Evolutionary conservation across 2,113 vertebrate genomes (phyloP).

Genomic region (Cochlearius cochlearius): DNA sequence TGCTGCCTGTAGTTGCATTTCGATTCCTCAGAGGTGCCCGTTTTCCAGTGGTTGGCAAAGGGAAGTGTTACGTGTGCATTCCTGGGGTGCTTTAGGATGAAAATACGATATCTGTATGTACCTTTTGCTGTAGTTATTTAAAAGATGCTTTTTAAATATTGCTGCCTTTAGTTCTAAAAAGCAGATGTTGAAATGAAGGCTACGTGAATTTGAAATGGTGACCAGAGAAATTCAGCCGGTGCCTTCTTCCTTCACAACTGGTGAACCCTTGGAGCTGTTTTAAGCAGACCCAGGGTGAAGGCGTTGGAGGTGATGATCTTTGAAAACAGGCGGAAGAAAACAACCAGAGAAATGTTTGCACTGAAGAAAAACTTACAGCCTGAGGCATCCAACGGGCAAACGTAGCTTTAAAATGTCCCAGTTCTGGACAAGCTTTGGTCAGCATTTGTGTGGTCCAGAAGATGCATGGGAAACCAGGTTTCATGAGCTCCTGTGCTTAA

Average conservation of each 20-base stretch:
- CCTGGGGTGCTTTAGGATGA: fast-evolving
- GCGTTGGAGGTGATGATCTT: neutral
- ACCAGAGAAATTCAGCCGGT: neutral
- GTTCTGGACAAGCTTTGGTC: neutral
- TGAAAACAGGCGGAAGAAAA: neutral
- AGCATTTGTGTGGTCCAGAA: neutral
- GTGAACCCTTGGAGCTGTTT: neutral
- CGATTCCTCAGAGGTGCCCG: neutral
- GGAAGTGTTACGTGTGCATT: neutral
- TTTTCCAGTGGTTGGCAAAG: neutral
- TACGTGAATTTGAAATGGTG: neutral
- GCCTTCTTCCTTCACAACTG: neutral
- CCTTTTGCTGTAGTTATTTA: neutral
- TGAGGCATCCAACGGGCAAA: neutral
- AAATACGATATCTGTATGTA: fast-evolving
- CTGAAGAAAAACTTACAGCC: neutral
- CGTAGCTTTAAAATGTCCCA: neutral
- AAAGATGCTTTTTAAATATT: neutral
- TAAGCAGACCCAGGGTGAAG: neutral
- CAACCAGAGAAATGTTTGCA: neutral
- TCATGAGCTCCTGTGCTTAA: neutral
- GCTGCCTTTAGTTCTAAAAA: neutral
- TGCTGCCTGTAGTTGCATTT: neutral
- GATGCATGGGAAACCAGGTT: fast-evolving
- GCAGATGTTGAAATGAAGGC: neutral